Percentiles rank a stretch among this genome's conserved stretches.
These are phyloP conservation scores for Chrysina gloriosa DNA, from an alignment of 2,888 invertebrate species.

Conservation along the genomic window DNA sequence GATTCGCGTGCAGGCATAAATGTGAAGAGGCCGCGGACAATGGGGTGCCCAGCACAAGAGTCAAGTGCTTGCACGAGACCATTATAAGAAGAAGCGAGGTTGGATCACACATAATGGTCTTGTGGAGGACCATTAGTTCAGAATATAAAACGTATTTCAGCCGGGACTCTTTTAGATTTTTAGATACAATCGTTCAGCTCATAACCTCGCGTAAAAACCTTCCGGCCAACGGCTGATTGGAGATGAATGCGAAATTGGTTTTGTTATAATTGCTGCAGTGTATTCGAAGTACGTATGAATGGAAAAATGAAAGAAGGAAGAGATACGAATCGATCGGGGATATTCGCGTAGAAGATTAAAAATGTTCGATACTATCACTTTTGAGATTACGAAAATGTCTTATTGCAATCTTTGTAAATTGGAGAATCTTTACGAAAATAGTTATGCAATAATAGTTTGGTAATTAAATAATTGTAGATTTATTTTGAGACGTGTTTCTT, in stretches of 20 bases:
- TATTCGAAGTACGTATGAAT: neutral
- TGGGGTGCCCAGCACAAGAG: conserved; percentile 48
- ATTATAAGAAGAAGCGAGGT: conserved; percentile 53
- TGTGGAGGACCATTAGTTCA: conserved; percentile 52
- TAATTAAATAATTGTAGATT: too few relatives aligned
- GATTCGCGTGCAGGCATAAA: conserved; percentile 17
- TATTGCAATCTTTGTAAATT: too few relatives aligned
- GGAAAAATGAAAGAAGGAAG: neutral
- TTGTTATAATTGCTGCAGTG: conserved; percentile 45
- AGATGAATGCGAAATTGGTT: conserved; percentile 51
- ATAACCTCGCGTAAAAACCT: conserved; percentile 44
- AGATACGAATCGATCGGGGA: too few relatives aligned
- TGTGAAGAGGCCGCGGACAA: conserved; percentile 48
- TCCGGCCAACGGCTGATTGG: conserved; percentile 49
- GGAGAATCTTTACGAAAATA: too few relatives aligned
- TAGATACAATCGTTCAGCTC: conserved; percentile 45
- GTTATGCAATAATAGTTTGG: too few relatives aligned
- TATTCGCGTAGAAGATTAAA: too few relatives aligned
- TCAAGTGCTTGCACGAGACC: conserved; percentile 55
- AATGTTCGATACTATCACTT: too few relatives aligned
- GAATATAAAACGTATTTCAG: conserved; percentile 44
- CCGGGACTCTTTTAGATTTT: conserved; percentile 42
- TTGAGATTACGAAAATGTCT: too few relatives aligned
- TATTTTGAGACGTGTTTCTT: too few relatives aligned
- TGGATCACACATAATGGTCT: conserved; percentile 52